A percentile compares a stretch with the other conserved stretches of the same genome.
phyloP scores from a whole-genome alignment of 2,113 vertebrate species.

The Rana temporaria region DNA sequence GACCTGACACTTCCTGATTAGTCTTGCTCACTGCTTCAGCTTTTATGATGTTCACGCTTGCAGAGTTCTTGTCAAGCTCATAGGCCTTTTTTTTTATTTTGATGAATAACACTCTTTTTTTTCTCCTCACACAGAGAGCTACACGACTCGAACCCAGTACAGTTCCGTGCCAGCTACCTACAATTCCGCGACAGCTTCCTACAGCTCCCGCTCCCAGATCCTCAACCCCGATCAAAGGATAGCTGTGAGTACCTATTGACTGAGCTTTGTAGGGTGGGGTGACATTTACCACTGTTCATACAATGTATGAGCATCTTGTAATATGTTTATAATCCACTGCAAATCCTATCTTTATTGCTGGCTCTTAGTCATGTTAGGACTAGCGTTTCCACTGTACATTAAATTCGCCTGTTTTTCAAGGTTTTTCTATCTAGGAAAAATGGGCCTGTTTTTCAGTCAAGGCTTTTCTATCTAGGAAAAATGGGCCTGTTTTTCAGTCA shows the following conservation, averaged over 20 bases:
- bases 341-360: slow-evolving; percentile 6
- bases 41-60: neutral
- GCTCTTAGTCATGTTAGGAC: neutral
- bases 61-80: neutral
- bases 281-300: slow-evolving; percentile 6
- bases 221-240: slow-evolving; percentile 62
- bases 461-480: neutral
- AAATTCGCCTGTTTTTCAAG: neutral
- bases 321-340: slow-evolving; percentile 11
- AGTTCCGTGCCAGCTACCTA: slow-evolving; percentile 59
- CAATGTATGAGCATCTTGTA: slow-evolving; percentile 11
- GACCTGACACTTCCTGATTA: neutral
- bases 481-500: neutral
- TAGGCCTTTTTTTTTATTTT: neutral
- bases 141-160: slow-evolving; percentile 45
- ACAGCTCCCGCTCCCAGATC: slow-evolving; percentile 69
- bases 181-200: slow-evolving; percentile 68
- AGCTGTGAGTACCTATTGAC: slow-evolving; percentile 50
- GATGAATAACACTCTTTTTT: neutral
- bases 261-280: neutral
- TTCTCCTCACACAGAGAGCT: slow-evolving; percentile 37
- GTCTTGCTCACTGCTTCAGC: neutral
- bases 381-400: neutral
- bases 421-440: neutral
- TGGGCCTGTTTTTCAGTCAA: neutral